Base-by-base conservation (phyloP, 2,888 invertebrate species). In the Temnothorax unifasciatus region DNA sequence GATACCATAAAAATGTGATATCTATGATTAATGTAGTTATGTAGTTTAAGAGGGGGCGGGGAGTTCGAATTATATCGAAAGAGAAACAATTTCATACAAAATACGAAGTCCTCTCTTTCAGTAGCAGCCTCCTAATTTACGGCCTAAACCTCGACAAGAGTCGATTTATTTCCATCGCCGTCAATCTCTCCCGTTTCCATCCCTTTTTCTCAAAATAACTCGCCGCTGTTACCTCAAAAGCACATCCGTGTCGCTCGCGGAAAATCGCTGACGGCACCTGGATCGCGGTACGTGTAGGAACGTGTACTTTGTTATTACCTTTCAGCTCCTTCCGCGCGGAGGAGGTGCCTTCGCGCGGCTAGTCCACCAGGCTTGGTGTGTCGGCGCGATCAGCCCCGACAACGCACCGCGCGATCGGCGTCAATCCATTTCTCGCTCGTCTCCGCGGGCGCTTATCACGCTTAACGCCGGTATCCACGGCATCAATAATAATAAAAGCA, bases 401-500 rank as follows among this genome's bases (percentile, higher is more conserved):
- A 71, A 52, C 76, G 76, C 50, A 6, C 41, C 47, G 63, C 52
- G 64, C 77, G 54, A 81, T 81, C 73, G 57, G 47, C 59, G 79
- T 81, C 79, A 81, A 81, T 81, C 79, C 79, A 81, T 81, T 66
- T 81, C 79, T 54, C 79, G 59, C 47, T 59, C 59, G 68, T 71
- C 71, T 59, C 79, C 47, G 38, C 73, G 47, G 41, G 8, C 73
- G 79, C 79, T 81, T 81, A 81, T 81, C 79, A 59, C 73, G 69
- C 69, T 76, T 50, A 64, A 64, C 18, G 47, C 50, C 82, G 59
- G 71, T 73, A 76, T 73, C 75, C 76, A 77, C 66, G 64, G 75
- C 85, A 82, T 76, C 86, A 75, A 82, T 76, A 86, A 82, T 76
- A 64, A 75, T 69, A 76, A 85, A 73, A 85, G 85, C 82, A 66